Base-by-base conservation (phyloP, 1,140 invertebrate species). In the Neoseiulus cucumeris region DNA sequence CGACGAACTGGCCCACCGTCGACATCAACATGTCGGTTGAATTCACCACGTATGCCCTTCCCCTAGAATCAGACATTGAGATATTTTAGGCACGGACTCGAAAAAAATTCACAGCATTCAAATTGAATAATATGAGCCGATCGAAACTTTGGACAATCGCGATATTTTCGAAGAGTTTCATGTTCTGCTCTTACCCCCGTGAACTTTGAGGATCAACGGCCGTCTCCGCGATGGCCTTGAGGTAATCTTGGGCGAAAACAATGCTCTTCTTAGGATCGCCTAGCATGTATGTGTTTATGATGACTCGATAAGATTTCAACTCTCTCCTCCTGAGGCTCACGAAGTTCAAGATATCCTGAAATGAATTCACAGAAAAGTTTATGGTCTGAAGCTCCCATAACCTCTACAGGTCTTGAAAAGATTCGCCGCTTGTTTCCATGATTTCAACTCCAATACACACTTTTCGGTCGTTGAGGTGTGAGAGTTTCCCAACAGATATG, bases 261-360 rank as follows among this genome's bases (percentile, higher is more conserved):
- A 59, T 59, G 51, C 51, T 59, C 22, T 33, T 59, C 33, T 33
- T 25, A 59, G 51, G 22, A 25, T 59, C 51, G 4, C 51, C 51
- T 4, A 59, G 51, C 51, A 59, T 59, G 51, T 59, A 59, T 2
- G 51, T 59, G 51, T 59, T 59, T 2, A 59, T 59, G 14, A 59
- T 33, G 1, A 59, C 51, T 9, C 51, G 51, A 9, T 59, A 33
- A 9, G 25, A 33, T 59, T 59, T 59, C 33, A 59, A 25, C 33
- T 59, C 51, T 4, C 51, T n/a, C 9, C 51, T n/a, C 14, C 51
- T 25, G 14, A 59, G 33, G 22, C 22, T 59, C 14, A 59, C 33
- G 25, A 59, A 25, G 51, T 59, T 33, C 51, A 59, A 25, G 22
- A 59, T 59, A 20, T 59, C 51, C 51, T 47, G 28, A 14, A n/a